A percentile compares a stretch with the other conserved stretches of the same genome.
phyloP scores from a whole-genome alignment of 2,797 vertebrate species.

The Taeniopygia guttata region DNA sequence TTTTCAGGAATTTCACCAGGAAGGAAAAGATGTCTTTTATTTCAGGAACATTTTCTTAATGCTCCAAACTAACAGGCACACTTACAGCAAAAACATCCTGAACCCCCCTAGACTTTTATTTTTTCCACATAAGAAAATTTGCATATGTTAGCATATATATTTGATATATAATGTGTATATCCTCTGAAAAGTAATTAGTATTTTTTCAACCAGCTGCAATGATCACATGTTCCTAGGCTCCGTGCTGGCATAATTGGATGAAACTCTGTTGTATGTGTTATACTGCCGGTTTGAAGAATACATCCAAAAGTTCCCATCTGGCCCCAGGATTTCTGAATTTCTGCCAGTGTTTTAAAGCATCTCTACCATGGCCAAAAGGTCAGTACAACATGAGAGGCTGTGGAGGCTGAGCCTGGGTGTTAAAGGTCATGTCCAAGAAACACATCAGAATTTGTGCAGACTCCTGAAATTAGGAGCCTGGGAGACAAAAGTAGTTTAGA shows the following conservation, averaged over 20 bases:
- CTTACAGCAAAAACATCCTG: conserved; percentile 10
- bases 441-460: neutral
- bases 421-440: neutral
- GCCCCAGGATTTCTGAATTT: conserved; percentile 1
- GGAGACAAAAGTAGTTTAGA: neutral
- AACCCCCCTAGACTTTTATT: neutral
- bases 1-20: neutral
- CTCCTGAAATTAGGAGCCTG: neutral
- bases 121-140: conserved; percentile 20
- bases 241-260: conserved; percentile 51
- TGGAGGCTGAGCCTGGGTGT: neutral
- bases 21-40: neutral
- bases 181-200: conserved; percentile 50
- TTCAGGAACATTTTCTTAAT: neutral
- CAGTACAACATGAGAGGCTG: neutral
- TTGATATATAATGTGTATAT: conserved; percentile 35
- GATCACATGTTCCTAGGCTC: conserved; percentile 6
- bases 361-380: neutral
- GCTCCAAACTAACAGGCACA: neutral
- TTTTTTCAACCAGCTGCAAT: conserved; percentile 46
- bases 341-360: neutral
- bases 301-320: conserved; percentile 1
- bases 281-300: neutral
- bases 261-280: conserved; percentile 14
- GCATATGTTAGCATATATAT: conserved; percentile 20